A percentile compares a stretch with the other conserved stretches of the same genome.
These are phyloP conservation scores for Galleria mellonella DNA, from an alignment of 1,140 invertebrate species.

Conservation along the genomic window DNA sequence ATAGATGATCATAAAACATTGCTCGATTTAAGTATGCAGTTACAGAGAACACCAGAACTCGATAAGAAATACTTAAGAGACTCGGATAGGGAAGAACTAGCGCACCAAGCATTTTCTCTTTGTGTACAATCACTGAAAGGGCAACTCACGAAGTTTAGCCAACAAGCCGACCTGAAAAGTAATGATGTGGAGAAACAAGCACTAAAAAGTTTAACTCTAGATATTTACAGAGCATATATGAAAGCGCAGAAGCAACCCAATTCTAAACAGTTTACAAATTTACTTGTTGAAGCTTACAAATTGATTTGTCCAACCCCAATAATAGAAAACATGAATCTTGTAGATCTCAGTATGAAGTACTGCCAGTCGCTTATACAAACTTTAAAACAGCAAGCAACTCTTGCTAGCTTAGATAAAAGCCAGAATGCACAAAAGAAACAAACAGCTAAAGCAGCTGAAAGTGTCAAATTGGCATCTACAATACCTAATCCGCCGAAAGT, in stretches of 20 bases:
- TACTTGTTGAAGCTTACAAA: conserved; percentile 79
- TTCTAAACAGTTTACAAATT: conserved; percentile 75
- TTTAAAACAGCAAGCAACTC: conserved; percentile 50
- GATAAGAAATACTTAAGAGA: conserved; percentile 91
- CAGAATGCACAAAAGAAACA: conserved; percentile 51
- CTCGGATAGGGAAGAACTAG: conserved; percentile 84
- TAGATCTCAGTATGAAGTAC: conserved; percentile 64
- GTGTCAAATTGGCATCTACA: conserved; percentile 18
- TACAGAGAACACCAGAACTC: conserved; percentile 85
- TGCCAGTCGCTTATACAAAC: conserved; percentile 44
- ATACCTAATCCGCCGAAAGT: conserved; percentile 15
- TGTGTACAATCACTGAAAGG: conserved; percentile 78
- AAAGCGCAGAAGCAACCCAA: conserved; percentile 77
- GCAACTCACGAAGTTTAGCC: conserved; percentile 59
- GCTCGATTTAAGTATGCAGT: conserved; percentile 85
- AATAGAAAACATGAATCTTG: conserved; percentile 56
- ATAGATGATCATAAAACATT: conserved; percentile 87
- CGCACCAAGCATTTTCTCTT: conserved; percentile 83
- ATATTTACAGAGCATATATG: conserved; percentile 78
- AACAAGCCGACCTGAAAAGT: conserved; percentile 56
- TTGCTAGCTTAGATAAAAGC: conserved; percentile 38
- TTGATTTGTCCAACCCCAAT: conserved; percentile 39
- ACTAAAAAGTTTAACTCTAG: conserved; percentile 74
- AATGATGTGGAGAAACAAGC: conserved; percentile 61
- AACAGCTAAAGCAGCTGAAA: conserved; percentile 30